Percentiles rank a stretch among this genome's conserved stretches.
Evolutionary conservation across 2,797 vertebrate genomes (phyloP).

Genomic region (Uromys caudimaculatus): DNA sequence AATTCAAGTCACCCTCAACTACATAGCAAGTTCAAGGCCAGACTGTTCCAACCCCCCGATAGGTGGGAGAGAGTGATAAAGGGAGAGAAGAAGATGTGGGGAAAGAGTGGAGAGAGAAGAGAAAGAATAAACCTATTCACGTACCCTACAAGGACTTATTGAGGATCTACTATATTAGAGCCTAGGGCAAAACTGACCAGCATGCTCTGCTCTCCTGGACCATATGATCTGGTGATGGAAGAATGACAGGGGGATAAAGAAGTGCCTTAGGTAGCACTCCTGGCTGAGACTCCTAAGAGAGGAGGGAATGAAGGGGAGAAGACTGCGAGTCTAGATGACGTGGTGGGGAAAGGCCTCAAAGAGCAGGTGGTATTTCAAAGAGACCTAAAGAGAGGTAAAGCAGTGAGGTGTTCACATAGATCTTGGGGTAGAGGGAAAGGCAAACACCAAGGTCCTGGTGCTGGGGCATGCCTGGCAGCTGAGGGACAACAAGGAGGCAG

Average conservation of each 20-base stretch:
- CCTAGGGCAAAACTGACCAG: background rate
- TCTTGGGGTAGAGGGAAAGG: background rate
- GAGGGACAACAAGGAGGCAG: background rate
- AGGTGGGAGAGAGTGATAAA: background rate
- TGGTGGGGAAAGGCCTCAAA: constrained; percentile 15
- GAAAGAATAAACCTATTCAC: background rate
- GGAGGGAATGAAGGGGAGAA: constrained; percentile 8
- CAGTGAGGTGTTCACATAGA: background rate
- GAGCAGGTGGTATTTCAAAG: constrained; percentile 33
- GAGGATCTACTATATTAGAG: constrained; percentile 1
- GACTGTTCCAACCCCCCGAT: background rate
- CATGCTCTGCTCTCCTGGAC: background rate
- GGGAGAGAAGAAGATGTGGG: background rate
- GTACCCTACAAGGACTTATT: constrained; percentile 42
- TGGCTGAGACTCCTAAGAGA: background rate
- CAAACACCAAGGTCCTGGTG: constrained; percentile 11
- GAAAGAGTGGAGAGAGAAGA: background rate
- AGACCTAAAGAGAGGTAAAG: constrained; percentile 28
- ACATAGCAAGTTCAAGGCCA: background rate
- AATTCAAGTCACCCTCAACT: background rate
- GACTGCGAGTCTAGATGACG: background rate
- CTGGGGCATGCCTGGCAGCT: background rate
- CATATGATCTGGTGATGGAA: background rate
- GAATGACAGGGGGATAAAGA: constrained; percentile 10
- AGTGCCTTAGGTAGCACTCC: background rate